These are phyloP conservation scores for Amorpha juglandis DNA, from an alignment of 2,888 invertebrate species.

Conservation along the genomic window DNA sequence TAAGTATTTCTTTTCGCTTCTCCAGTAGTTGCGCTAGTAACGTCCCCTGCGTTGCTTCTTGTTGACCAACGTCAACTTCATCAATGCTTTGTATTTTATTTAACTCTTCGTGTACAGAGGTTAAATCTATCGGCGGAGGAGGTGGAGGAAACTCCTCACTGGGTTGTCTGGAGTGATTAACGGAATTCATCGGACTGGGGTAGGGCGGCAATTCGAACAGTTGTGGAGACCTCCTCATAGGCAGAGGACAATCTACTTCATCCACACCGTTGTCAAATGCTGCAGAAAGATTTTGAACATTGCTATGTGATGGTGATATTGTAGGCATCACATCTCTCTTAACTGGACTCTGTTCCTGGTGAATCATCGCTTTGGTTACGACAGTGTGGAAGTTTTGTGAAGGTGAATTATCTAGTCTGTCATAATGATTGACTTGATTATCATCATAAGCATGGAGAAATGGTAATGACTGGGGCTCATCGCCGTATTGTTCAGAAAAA, in stretches of 20 bases:
- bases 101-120: slow-evolving; percentile 86
- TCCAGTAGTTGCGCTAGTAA: slow-evolving; percentile 87
- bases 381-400: slow-evolving; percentile 86
- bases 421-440: slow-evolving; percentile 66
- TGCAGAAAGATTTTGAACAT: slow-evolving; percentile 70
- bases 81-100: slow-evolving; percentile 71
- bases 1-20: slow-evolving; percentile 85
- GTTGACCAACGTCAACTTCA: slow-evolving; percentile 37
- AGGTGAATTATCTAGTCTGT: slow-evolving; percentile 70
- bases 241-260: slow-evolving; percentile 86
- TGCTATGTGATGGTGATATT: slow-evolving; percentile 59
- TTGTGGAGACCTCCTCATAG: slow-evolving; percentile 67
- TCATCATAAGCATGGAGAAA: slow-evolving; percentile 84
- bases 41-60: slow-evolving; percentile 69
- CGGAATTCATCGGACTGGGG: slow-evolving; percentile 90
- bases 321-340: slow-evolving; percentile 73
- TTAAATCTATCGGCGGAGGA: slow-evolving; percentile 90
- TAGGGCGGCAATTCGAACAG: slow-evolving; percentile 90
- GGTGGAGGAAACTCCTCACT: slow-evolving; percentile 96
- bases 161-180: slow-evolving; percentile 92
- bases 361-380: slow-evolving; percentile 93
- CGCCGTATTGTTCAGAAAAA: slow-evolving; percentile 78
- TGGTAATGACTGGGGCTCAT: slow-evolving; percentile 86
- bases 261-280: slow-evolving; percentile 83
- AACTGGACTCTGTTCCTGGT: slow-evolving; percentile 90